Percentiles rank a stretch among this genome's conserved stretches.
phyloP scores from a whole-genome alignment of 2,888 invertebrate species.

The Oxystoma pomonae region DNA sequence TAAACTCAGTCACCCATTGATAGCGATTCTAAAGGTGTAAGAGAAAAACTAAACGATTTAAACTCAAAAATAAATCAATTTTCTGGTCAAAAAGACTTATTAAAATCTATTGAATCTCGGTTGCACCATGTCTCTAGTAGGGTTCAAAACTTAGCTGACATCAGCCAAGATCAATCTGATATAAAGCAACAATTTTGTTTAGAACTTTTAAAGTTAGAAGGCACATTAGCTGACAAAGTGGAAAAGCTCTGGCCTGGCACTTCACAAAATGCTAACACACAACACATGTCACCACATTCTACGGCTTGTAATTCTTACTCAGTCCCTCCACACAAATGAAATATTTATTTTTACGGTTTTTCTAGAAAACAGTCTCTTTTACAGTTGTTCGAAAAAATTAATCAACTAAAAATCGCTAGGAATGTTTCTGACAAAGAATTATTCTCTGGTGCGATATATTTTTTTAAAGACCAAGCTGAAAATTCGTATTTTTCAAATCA shows the following conservation, averaged over 20 bases:
- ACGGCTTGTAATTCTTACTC: neutral
- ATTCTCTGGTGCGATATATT: neutral
- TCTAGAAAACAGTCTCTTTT: neutral
- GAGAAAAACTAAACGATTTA: neutral
- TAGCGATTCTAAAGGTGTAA: neutral
- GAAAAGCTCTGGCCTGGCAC: neutral
- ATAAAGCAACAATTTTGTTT: neutral
- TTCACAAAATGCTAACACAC: neutral
- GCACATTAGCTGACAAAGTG: neutral
- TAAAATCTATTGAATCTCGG: neutral
- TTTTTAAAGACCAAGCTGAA: slow-evolving; percentile 3
- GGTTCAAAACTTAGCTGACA: neutral
- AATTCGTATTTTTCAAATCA: slow-evolving; percentile 1
- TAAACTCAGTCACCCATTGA: neutral
- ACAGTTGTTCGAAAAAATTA: slow-evolving; percentile 8
- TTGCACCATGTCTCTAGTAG: neutral
- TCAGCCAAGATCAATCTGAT: neutral
- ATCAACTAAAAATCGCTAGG: neutral
- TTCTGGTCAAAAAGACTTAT: neutral
- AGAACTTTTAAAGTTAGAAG: neutral
- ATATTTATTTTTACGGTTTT: neutral
- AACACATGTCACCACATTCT: neutral
- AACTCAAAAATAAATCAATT: neutral
- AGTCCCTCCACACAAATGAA: neutral
- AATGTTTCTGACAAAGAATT: slow-evolving; percentile 3